Evolutionary conservation across 2,888 invertebrate species (phyloP).

Genomic region (Drosophila fungiperda): DNA sequence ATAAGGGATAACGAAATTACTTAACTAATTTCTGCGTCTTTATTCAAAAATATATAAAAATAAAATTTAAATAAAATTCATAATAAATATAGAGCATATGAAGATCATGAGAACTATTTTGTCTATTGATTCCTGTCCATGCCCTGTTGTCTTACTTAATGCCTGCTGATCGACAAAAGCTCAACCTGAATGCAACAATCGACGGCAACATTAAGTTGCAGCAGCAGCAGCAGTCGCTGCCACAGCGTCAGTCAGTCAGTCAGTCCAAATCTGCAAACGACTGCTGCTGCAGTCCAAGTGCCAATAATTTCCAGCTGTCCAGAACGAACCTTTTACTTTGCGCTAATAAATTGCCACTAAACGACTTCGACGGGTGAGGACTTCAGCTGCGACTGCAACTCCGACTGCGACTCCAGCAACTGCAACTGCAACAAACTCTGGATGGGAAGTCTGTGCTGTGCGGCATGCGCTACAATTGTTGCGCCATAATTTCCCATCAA

Average conservation of each 20-base stretch:
- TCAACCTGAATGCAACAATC: constrained; percentile 45
- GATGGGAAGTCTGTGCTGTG: constrained; percentile 8
- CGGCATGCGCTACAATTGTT: constrained; percentile 73
- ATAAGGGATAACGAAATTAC: not conserved
- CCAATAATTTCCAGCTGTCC: constrained; percentile 70
- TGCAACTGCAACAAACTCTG: not conserved
- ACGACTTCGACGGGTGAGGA: constrained; percentile 60
- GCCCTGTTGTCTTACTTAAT: constrained; percentile 60
- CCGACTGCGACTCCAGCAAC: not conserved
- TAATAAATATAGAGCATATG: constrained; percentile 24
- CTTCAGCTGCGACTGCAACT: not conserved
- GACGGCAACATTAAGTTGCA: constrained; percentile 51
- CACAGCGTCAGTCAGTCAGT: constrained; percentile 10
- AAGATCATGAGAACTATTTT: not conserved
- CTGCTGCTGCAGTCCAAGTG: constrained; percentile 62
- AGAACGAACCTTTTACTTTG: constrained; percentile 76
- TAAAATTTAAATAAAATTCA: not conserved
- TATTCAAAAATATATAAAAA: not conserved
- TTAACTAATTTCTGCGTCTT: not conserved
- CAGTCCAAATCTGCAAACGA: constrained; percentile 36
- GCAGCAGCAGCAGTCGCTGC: constrained; percentile 33
- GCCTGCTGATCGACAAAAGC: constrained; percentile 51
- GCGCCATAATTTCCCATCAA: constrained; percentile 80
- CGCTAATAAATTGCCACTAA: constrained; percentile 76
- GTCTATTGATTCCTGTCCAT: constrained; percentile 8